Evolutionary conservation across 2,888 invertebrate genomes (phyloP), one percentile per base, ranked within the genome.

Genomic region (Apamea anceps): DNA sequence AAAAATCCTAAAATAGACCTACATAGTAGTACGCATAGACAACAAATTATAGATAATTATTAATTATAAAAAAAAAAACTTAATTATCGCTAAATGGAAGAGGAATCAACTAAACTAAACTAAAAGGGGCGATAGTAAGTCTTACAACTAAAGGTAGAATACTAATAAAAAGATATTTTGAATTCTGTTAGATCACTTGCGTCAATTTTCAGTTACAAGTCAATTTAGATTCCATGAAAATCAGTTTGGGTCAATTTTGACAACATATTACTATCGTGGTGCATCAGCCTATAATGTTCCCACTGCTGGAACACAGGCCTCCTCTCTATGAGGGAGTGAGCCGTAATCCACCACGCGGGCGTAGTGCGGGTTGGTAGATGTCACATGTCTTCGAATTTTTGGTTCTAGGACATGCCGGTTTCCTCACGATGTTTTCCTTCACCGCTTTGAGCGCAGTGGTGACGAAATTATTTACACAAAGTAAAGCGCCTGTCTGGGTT

Each of bases 31-130:
- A 93, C 93, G 94, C 91, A 93, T 91, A 91, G 92, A 95, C 94
- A 95, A 95, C 95, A 94, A 94, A 94, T 90, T 92, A 92, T 91
- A 92, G 92, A 91, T 92, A 93, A 92, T 93, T 88, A 93, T 93
- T 94, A 92, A 93, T 93, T 90, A 93, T 93, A 94, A 94, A 95
- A 95, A 95, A 96, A 95, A 95, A 95, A 96, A 95, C 96, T 95
- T 95, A 96, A 94, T 92, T 92, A 93, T 90, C 93, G 75, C 92
- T 96, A 94, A 95, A 94, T 96, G 96, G 96, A 96, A 97, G 96
- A 96, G 92, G 93, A 94, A 94, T 94, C 94, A 96, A 95, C 95
- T 96, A 95, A 96, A 91, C 94, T 96, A 96, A 94, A 93, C 91
- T 93, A 94, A 94, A 93, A 91, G 91, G 91, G 91, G 83, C 82